These are phyloP conservation scores for Pammene fasciana DNA, from an alignment of 2,888 invertebrate genomes.

Conservation along the genomic window DNA sequence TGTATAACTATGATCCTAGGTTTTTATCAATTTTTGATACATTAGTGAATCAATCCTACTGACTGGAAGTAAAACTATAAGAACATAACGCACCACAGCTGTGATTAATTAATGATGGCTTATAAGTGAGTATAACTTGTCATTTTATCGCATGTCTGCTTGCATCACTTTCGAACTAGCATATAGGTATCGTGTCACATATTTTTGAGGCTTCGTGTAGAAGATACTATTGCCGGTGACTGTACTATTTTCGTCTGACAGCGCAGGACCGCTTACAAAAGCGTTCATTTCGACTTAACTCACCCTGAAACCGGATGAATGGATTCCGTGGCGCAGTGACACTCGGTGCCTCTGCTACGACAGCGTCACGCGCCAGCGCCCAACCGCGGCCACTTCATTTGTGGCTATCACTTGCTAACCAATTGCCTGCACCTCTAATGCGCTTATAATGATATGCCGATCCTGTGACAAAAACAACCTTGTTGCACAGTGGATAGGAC, in stretches of 20 bases:
- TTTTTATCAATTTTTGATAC: too few relatives aligned
- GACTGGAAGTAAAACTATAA: too few relatives aligned
- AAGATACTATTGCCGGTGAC: too few relatives aligned
- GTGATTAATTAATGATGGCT: too few relatives aligned
- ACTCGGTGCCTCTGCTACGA: not conserved
- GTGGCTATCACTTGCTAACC: constrained; percentile 33
- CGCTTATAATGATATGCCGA: constrained; percentile 31
- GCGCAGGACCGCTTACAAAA: not conserved
- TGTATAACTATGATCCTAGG: not conserved
- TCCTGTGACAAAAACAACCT: constrained; percentile 14
- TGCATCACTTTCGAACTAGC: too few relatives aligned
- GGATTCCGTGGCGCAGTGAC: not conserved
- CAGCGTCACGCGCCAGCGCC: constrained; percentile 31
- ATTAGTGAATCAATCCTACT: too few relatives aligned
- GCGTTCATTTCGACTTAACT: not conserved
- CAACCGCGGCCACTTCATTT: constrained; percentile 26
- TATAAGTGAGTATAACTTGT: too few relatives aligned
- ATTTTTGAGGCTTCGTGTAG: too few relatives aligned
- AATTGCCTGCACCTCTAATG: constrained; percentile 31
- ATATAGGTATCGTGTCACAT: too few relatives aligned
- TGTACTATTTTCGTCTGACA: not conserved
- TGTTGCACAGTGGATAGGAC: constrained; percentile 8
- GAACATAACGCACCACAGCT: too few relatives aligned
- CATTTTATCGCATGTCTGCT: too few relatives aligned
- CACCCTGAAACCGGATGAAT: constrained; percentile 5